phyloP scores from a whole-genome alignment of 2,113 vertebrate species.

The Sebastes fasciatus region DNA sequence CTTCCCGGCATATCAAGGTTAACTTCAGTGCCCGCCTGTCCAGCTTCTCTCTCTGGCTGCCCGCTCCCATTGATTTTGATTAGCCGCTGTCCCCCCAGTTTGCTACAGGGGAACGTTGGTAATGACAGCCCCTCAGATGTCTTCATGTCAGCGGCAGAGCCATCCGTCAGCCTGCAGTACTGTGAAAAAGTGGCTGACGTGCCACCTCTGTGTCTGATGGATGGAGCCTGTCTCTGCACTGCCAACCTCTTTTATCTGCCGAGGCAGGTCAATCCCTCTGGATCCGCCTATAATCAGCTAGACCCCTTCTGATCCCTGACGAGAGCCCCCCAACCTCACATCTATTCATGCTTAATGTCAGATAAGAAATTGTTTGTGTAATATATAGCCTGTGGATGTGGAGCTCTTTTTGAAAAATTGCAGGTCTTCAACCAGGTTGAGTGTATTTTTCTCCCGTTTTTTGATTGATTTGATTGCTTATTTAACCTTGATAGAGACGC shows the following conservation, averaged over 20 bases:
- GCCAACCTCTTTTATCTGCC: slow-evolving; percentile 75
- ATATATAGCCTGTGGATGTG: slow-evolving; percentile 59
- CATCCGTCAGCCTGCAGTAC: slow-evolving; percentile 77
- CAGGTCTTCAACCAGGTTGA: slow-evolving; percentile 47
- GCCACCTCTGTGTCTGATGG: slow-evolving; percentile 75
- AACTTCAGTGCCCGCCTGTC: slow-evolving; percentile 7
- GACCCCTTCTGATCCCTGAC: slow-evolving; percentile 72
- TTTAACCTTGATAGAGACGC: slow-evolving; percentile 80
- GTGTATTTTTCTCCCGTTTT: slow-evolving; percentile 42
- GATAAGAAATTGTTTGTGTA: slow-evolving; percentile 76
- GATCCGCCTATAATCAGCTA: slow-evolving; percentile 76
- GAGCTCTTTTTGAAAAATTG: slow-evolving; percentile 68
- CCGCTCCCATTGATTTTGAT: slow-evolving; percentile 71
- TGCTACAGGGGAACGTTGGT: slow-evolving; percentile 57
- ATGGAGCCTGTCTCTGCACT: slow-evolving; percentile 71
- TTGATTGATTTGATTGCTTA: slow-evolving; percentile 83
- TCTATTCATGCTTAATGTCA: slow-evolving; percentile 75
- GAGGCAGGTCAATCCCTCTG: slow-evolving; percentile 71
- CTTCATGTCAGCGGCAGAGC: slow-evolving; percentile 73
- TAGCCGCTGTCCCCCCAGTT: slow-evolving; percentile 50
- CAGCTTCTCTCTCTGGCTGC: slow-evolving; percentile 37
- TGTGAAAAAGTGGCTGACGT: slow-evolving; percentile 73
- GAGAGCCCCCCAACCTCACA: slow-evolving; percentile 53
- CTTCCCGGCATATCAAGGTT: slow-evolving; percentile 53
- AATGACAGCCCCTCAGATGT: slow-evolving; percentile 76